Conservation (phyloP, 2,797 vertebrate genomes). For the Acomys russatus region DNA sequence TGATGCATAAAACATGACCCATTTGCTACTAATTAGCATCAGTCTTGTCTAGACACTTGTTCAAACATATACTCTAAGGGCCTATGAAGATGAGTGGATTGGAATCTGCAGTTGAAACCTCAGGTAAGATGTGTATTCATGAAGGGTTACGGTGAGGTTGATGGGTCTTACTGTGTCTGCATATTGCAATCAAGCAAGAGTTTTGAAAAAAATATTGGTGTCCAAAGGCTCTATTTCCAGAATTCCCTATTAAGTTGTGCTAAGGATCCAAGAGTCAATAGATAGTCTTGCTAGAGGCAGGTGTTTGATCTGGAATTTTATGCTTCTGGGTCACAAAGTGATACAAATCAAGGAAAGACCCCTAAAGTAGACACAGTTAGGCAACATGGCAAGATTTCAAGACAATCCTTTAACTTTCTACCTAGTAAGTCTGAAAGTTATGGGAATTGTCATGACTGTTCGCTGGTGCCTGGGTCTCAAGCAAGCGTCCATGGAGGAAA, state of each 20-base stretch:
- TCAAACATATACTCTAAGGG: not conserved
- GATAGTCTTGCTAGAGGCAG: rapidly evolving
- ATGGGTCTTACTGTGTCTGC: not conserved
- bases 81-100: not conserved
- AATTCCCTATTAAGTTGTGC: not conserved
- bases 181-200: not conserved
- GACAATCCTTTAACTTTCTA: not conserved
- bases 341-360: not conserved
- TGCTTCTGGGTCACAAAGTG: not conserved
- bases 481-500: not conserved
- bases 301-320: not conserved
- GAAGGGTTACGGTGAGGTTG: not conserved
- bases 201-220: not conserved
- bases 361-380: not conserved
- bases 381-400: not conserved
- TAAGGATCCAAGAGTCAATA: too few species aligned
- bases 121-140: not conserved
- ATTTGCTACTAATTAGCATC: not conserved
- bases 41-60: not conserved
- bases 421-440: not conserved
- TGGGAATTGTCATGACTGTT: not conserved
- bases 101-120: not conserved
- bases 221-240: not conserved
- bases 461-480: not conserved
- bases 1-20: not conserved